These are phyloP conservation scores for Marcusenius ussheri DNA, from an alignment of 2,113 vertebrate genomes.

Conservation along the genomic window DNA sequence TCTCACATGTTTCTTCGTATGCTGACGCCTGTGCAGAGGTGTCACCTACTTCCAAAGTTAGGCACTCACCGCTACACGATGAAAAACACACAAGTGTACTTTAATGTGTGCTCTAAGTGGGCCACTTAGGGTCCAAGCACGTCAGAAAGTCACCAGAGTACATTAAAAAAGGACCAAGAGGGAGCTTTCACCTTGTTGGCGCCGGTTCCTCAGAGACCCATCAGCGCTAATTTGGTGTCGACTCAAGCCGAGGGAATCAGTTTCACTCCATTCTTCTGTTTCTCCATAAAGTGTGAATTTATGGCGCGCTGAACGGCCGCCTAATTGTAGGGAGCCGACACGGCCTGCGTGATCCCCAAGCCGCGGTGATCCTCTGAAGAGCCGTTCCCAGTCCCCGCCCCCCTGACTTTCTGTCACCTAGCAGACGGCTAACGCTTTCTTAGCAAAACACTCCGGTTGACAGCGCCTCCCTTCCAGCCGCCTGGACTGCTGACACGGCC, in stretches of 20 bases:
- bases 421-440: not conserved
- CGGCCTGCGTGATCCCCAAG: not conserved
- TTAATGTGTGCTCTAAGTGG: not conserved
- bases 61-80: not conserved
- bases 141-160: not conserved
- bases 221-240: not conserved
- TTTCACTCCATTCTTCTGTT: not conserved
- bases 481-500: not conserved
- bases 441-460: not conserved
- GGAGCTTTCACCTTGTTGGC: not conserved
- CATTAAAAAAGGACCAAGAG: not conserved
- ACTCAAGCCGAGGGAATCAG: not conserved
- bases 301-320: not conserved
- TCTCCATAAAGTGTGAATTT: not conserved
- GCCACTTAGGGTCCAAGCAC: not conserved
- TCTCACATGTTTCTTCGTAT: not conserved
- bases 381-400: not conserved
- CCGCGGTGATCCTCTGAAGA: not conserved
- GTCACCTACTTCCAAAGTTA: not conserved
- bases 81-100: not conserved
- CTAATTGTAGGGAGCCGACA: not conserved
- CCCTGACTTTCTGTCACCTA: not conserved
- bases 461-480: not conserved
- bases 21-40: not conserved
- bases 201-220: not conserved